Base-by-base conservation (phyloP, 2,797 vertebrate species). In the Emys orbicularis region DNA sequence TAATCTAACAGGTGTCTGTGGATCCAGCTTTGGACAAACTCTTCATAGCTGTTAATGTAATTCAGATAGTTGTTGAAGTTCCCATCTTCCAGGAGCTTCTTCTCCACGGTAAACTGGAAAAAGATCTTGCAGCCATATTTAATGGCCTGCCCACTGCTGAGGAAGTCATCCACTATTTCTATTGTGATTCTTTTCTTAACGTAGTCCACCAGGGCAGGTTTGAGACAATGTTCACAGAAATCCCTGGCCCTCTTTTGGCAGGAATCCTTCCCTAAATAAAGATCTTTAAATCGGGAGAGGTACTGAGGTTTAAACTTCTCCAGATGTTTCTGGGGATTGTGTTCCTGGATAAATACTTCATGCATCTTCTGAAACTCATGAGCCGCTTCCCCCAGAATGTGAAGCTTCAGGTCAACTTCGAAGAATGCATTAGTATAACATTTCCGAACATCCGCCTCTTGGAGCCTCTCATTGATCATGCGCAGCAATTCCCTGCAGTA, bases 11-110 rank as follows among this genome's bases (percentile, higher is more conserved):
- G 77, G 1, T 96, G 88, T 4, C 97, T 76, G 72, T 84, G 49
- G 41, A 98, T 97, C 84, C 98, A 90, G 9, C 81, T 53, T 81
- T 52, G 37, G n/a, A 84, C 90, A 89, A 90, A 79, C 2, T 59
- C 16, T 57, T 57, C 25, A 61, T 89, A 89, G 4, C 31, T 11
- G 18, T 34, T 83, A 77, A 83, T 61, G 29, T 89, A 84, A 25
- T 53, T 41, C 54, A 79, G 25, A 29, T 79, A 89, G 29, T 79
- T 13, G 34, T 98, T 80, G 98, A 83, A 2, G 92, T 95, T 59
- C 96, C 93, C 82, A 74, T 97, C 98, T 90, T 98, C 96, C 31
- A 98, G 93, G 54, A 98, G 95, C 37, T 84, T 56, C 80, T 98
- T 98, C 84, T 97, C 88, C 76, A 98, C 74, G 6, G 57, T 59